phyloP scores from a whole-genome alignment of 2,797 vertebrate species.

The Alfaro cultratus region DNA sequence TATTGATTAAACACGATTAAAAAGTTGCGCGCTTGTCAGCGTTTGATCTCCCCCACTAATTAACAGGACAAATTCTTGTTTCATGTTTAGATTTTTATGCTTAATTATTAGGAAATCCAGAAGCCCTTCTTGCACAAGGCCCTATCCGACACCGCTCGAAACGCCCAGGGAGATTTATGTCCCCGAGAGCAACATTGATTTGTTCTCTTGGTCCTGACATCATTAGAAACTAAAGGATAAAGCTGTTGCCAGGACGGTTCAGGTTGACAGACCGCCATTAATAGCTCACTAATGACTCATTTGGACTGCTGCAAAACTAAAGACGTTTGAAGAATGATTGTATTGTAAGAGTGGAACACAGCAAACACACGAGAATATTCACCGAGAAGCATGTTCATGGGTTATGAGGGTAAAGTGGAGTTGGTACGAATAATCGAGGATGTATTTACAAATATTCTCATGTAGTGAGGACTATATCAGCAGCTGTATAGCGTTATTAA shows the following conservation, averaged over 20 bases:
- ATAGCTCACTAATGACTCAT: slow-evolving; percentile 56
- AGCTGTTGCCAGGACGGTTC: slow-evolving; percentile 34
- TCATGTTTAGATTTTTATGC: not conserved
- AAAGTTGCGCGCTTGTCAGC: not conserved
- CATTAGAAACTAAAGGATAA: slow-evolving; percentile 60
- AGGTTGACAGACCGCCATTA: slow-evolving; percentile 41
- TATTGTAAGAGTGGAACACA: not conserved
- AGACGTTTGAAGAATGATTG: slow-evolving; percentile 10
- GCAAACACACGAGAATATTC: not conserved
- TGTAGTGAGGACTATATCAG: not conserved
- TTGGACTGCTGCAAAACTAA: slow-evolving; percentile 21
- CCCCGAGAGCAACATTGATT: slow-evolving; percentile 43
- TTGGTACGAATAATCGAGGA: not conserved
- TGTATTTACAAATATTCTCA: not conserved
- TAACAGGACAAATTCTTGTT: not conserved
- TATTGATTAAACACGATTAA: not conserved
- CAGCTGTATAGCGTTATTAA: not conserved
- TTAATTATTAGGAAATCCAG: not conserved
- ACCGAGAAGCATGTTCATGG: not conserved
- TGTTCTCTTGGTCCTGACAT: slow-evolving; percentile 47
- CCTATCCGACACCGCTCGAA: slow-evolving; percentile 41
- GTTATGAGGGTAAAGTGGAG: not conserved
- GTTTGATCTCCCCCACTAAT: not conserved
- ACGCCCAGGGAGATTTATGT: slow-evolving; percentile 53
- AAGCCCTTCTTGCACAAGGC: slow-evolving; percentile 16